Conservation (phyloP, 2,888 invertebrate genomes). For the Eupeodes luniger region DNA sequence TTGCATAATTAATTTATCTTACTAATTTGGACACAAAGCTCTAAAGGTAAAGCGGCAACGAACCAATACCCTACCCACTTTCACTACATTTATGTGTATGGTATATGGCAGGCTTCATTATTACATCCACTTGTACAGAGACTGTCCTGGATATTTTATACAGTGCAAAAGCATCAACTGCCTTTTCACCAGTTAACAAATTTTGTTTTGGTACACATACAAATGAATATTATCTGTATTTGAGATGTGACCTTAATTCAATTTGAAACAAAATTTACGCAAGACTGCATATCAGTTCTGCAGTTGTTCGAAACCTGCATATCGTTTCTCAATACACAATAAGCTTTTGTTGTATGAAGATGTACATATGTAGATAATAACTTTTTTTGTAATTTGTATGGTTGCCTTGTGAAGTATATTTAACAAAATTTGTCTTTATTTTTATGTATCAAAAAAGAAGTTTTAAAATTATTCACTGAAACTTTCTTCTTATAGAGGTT, state of each 20-base stretch:
- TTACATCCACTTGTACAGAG: background rate
- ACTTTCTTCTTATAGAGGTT: too few relatives aligned
- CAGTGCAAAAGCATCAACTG: conserved; percentile 14
- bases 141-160: background rate
- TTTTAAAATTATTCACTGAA: too few relatives aligned
- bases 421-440: too few relatives aligned
- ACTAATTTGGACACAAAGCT: conserved; percentile 57
- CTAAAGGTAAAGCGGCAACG: background rate
- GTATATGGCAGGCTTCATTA: background rate
- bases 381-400: background rate
- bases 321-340: conserved; percentile 3
- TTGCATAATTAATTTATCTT: conserved; percentile 70
- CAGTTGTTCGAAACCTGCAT: conserved; percentile 30
- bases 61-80: background rate
- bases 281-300: conserved; percentile 36
- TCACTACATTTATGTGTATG: background rate
- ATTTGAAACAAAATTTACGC: conserved; percentile 64
- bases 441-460: too few relatives aligned
- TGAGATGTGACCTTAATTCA: conserved; percentile 60
- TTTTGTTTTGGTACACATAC: conserved; percentile 6
- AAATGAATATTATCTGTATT: background rate
- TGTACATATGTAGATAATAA: background rate
- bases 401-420: background rate
- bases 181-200: conserved; percentile 24
- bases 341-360: background rate